phyloP scores from a whole-genome alignment of 2,797 vertebrate genomes.

The Micromesistius poutassou region DNA sequence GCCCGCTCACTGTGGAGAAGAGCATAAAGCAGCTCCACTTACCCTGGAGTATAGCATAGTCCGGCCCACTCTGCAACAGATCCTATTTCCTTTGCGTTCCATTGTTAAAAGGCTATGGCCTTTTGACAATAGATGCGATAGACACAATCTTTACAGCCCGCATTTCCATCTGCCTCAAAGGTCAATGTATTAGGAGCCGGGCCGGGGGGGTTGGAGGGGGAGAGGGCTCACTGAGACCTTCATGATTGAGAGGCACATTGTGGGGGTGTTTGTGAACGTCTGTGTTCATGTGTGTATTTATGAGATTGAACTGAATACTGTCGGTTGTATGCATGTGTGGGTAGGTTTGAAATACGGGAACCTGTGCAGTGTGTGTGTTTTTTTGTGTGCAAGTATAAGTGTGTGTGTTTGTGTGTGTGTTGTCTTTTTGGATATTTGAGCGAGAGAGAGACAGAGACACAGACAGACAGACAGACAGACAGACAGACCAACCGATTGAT shows the following conservation, averaged over 20 bases:
- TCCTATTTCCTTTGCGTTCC: slow-evolving; percentile 48
- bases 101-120: slow-evolving; percentile 33
- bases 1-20: too few species aligned
- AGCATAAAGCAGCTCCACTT: slow-evolving; percentile 32
- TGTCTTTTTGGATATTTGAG: too few species aligned
- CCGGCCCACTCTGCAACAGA: slow-evolving; percentile 43
- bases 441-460: too few species aligned
- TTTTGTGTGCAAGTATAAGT: too few species aligned
- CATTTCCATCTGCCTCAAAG: slow-evolving; percentile 60
- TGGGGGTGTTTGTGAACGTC: slow-evolving; percentile 3
- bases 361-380: neutral
- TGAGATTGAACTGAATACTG: too few species aligned
- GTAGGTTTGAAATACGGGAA: neutral
- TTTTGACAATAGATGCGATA: slow-evolving; percentile 58
- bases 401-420: too few species aligned
- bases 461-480: too few species aligned
- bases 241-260: slow-evolving; percentile 30
- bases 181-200: slow-evolving; percentile 49
- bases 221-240: neutral
- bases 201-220: slow-evolving; percentile 4
- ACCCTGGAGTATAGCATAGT: too few species aligned
- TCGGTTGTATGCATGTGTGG: slow-evolving; percentile 9
- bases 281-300: neutral
- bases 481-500: too few species aligned
- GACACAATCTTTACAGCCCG: slow-evolving; percentile 54